Evolutionary conservation across 2,888 invertebrate genomes (phyloP).

Genomic region (Chaetogeoica ovagalla): DNA sequence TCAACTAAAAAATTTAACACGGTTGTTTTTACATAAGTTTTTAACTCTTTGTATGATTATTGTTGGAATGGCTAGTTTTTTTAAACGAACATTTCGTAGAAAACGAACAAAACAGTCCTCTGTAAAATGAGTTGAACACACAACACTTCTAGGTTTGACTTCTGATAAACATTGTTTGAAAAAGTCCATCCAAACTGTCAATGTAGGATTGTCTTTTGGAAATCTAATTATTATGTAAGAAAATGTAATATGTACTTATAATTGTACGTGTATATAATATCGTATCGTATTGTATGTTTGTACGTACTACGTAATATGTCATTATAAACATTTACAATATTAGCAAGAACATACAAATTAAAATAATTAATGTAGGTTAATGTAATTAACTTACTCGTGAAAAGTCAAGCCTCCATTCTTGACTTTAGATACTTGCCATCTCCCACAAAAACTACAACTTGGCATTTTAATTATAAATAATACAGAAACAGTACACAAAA

Average conservation of each 20-base stretch:
- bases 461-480: constrained; percentile 4
- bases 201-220: constrained; percentile 13
- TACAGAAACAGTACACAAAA: too few species aligned
- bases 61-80: not conserved
- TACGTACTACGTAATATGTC: not conserved
- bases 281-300: constrained; percentile 2
- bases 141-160: not conserved
- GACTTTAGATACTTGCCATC: not conserved
- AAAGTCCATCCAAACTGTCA: constrained; percentile 5
- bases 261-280: constrained; percentile 14
- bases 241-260: not conserved
- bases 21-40: constrained; percentile 11
- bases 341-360: not conserved
- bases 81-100: not conserved
- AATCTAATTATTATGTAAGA: constrained; percentile 16
- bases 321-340: not conserved
- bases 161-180: not conserved
- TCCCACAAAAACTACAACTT: constrained; percentile 3
- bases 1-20: not conserved
- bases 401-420: not conserved
- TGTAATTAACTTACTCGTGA: constrained; percentile 17
- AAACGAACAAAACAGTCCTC: constrained; percentile 1
- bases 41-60: not conserved
- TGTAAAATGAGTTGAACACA: constrained; percentile 15
- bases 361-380: not conserved